Conservation (phyloP, 2,797 vertebrate genomes). For the Tauraco hartlaubi region DNA sequence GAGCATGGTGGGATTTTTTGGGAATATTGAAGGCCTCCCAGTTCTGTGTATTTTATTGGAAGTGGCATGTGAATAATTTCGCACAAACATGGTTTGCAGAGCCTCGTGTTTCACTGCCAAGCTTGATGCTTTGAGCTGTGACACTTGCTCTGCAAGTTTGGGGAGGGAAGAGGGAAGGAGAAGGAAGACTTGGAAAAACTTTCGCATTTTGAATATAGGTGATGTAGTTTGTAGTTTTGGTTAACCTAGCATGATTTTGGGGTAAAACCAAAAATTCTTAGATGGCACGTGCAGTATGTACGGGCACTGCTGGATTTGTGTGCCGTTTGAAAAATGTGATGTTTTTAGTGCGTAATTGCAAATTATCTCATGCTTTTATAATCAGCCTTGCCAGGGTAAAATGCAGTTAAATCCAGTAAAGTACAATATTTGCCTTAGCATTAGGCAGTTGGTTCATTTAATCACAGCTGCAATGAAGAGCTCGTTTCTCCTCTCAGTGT, state of each 20-base stretch:
- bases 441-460: slow-evolving; percentile 1
- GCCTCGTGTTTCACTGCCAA: not conserved
- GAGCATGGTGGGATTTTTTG: not conserved
- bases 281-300: accelerated
- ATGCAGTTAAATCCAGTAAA: not conserved
- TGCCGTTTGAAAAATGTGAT: not conserved
- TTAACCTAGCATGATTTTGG: not conserved
- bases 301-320: not conserved
- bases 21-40: not conserved
- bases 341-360: not conserved
- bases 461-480: slow-evolving; percentile 14
- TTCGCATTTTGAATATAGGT: not conserved
- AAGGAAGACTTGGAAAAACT: not conserved
- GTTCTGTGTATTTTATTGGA: not conserved
- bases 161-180: not conserved
- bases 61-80: not conserved
- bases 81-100: not conserved
- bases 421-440: not conserved
- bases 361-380: slow-evolving; percentile 5
- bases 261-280: not conserved
- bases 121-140: not conserved
- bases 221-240: not conserved
- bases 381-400: not conserved
- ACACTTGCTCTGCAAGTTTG: not conserved
- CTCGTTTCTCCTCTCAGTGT: slow-evolving; percentile 13